Conservation (phyloP, 2,888 invertebrate genomes). For the Aphidius colemani region DNA sequence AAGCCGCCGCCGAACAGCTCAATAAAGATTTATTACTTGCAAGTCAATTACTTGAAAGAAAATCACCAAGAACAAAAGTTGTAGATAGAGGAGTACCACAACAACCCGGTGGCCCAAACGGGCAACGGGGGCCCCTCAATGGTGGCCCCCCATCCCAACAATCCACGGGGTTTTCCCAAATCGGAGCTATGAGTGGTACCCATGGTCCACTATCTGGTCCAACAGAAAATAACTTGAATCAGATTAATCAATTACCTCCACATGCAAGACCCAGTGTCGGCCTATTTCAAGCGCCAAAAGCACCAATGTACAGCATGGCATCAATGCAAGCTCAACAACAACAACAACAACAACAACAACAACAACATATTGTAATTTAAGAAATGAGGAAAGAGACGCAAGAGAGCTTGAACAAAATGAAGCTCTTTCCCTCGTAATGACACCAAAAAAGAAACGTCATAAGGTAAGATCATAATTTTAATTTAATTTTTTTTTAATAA, state of each 20-base stretch:
- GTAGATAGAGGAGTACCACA: conserved; percentile 68
- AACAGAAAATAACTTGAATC: conserved; percentile 64
- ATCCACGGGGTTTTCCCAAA: conserved; percentile 66
- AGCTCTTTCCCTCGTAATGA: conserved; percentile 91
- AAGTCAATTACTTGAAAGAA: conserved; percentile 80
- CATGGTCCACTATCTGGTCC: conserved; percentile 55
- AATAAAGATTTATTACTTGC: conserved; percentile 84
- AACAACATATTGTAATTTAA: conserved; percentile 53
- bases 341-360: conserved; percentile 57
- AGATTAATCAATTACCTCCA: conserved; percentile 65
- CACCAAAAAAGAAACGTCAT: conserved; percentile 94
- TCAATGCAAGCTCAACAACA: conserved; percentile 60
- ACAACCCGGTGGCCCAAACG: conserved; percentile 60
- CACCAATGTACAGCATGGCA: conserved; percentile 65
- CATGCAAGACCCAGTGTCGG: conserved; percentile 71
- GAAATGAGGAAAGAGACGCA: conserved; percentile 53
- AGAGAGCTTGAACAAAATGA: conserved; percentile 87
- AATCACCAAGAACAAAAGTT: conserved; percentile 78
- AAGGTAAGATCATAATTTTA: conserved; percentile 66
- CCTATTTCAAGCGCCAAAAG: conserved; percentile 85
- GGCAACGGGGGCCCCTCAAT: conserved; percentile 58
- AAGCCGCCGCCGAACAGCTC: conserved; percentile 80
- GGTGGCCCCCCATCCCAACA: conserved; percentile 59
- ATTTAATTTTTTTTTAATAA: not conserved
- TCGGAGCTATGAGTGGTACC: conserved; percentile 60